phyloP scores from a whole-genome alignment of 2,888 invertebrate genomes.

The Axea sp. region DNA sequence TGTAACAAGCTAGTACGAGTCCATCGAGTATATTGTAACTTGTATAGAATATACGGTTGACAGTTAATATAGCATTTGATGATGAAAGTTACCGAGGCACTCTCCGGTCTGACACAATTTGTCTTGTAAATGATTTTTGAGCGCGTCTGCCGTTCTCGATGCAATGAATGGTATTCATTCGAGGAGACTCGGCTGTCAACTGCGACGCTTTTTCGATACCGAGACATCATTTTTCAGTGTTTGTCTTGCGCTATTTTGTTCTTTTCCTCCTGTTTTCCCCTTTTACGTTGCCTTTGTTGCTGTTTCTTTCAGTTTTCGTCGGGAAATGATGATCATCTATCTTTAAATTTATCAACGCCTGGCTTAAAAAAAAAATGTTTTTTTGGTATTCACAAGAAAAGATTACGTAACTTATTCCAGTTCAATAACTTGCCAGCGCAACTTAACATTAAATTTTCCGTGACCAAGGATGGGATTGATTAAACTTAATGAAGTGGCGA shows the following conservation, averaged over 20 bases:
- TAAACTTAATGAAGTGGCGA: slow-evolving; percentile 18
- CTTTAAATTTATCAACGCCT: slow-evolving; percentile 13
- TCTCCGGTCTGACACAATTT: slow-evolving; percentile 48
- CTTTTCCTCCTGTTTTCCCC: not conserved
- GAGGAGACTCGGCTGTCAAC: slow-evolving; percentile 34
- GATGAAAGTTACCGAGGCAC: slow-evolving; percentile 42
- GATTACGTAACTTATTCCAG: slow-evolving; percentile 34
- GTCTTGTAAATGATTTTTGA: slow-evolving; percentile 57
- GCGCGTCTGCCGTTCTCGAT: slow-evolving; percentile 28
- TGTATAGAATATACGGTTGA: slow-evolving; percentile 39
- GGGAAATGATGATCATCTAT: slow-evolving; percentile 19
- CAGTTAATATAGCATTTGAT: slow-evolving; percentile 48
- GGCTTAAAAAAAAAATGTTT: slow-evolving; percentile 2
- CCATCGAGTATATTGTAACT: slow-evolving; percentile 15
- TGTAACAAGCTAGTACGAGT: slow-evolving; percentile 13
- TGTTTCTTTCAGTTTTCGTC: not conserved
- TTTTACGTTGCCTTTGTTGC: not conserved
- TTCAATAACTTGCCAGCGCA: slow-evolving; percentile 19
- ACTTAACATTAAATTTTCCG: slow-evolving; percentile 33
- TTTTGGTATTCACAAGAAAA: not conserved
- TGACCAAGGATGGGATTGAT: slow-evolving; percentile 12
- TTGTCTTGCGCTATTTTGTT: slow-evolving; percentile 26
- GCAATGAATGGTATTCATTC: slow-evolving; percentile 43
- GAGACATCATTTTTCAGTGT: slow-evolving; percentile 51
- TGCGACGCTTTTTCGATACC: slow-evolving; percentile 42